phyloP scores from a whole-genome alignment of 2,113 vertebrate species.

The Toxostoma redivivum region DNA sequence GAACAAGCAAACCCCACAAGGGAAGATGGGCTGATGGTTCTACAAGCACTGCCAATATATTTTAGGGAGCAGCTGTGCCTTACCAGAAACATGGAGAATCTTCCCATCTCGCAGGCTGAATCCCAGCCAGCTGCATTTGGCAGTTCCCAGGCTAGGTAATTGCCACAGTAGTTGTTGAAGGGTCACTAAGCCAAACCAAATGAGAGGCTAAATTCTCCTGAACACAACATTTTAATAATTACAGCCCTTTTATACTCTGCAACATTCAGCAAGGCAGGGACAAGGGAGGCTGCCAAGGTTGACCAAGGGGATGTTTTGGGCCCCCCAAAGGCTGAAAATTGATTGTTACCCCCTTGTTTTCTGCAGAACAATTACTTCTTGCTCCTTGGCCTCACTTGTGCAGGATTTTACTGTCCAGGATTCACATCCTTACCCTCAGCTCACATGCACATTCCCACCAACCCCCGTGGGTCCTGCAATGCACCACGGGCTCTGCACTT shows the following conservation, averaged over 20 bases:
- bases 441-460: fast-evolving
- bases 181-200: slow-evolving; percentile 35
- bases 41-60: not conserved
- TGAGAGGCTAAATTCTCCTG: slow-evolving; percentile 41
- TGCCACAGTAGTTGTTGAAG: slow-evolving; percentile 10
- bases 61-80: slow-evolving; percentile 42
- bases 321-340: not conserved
- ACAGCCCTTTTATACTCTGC: not conserved
- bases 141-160: not conserved
- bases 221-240: not conserved
- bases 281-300: not conserved
- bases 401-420: not conserved
- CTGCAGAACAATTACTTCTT: not conserved
- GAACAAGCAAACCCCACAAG: not conserved
- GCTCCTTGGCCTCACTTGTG: not conserved
- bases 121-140: not conserved
- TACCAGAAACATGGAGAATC: not conserved
- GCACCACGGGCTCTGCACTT: fast-evolving
- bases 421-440: fast-evolving
- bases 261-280: not conserved
- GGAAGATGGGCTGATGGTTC: not conserved
- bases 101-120: not conserved
- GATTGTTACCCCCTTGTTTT: no score
- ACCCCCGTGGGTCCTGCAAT: fast-evolving
- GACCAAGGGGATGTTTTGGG: not conserved